Conservation (phyloP, 2,113 vertebrate species). For the Rhinolophus sinicus region DNA sequence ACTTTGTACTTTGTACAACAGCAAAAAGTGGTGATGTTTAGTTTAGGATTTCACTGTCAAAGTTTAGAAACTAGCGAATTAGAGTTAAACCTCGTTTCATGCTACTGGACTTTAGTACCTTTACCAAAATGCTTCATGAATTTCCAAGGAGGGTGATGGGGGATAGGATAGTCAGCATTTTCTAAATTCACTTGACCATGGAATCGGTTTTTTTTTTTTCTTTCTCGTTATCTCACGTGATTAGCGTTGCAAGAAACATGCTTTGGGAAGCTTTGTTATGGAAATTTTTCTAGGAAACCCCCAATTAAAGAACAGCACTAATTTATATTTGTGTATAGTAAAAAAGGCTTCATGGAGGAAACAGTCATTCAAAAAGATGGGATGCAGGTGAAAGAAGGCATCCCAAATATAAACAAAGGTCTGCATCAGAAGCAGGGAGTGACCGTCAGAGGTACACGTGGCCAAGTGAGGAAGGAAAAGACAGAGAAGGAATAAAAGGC, state of each 20-base stretch:
- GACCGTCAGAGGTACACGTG: not conserved
- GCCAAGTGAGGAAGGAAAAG: not conserved
- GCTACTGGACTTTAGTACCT: not conserved
- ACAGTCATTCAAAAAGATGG: not conserved
- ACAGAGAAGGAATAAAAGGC: not conserved
- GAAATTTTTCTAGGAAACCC: not conserved
- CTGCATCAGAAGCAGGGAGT: not conserved
- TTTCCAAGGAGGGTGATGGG: not conserved
- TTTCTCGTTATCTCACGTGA: not conserved
- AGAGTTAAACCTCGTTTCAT: constrained; percentile 1
- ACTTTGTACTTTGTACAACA: not conserved
- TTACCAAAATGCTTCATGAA: not conserved
- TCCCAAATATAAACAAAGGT: not conserved
- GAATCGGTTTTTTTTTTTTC: not conserved
- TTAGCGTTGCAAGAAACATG: not conserved
- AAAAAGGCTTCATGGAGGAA: not conserved
- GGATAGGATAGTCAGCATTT: not conserved
- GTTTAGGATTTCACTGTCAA: not conserved
- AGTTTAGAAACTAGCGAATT: not conserved
- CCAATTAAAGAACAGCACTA: not conserved
- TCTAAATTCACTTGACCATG: not conserved
- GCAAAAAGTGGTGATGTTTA: not conserved
- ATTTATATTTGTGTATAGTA: not conserved
- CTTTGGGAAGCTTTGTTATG: not conserved
- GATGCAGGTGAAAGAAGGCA: not conserved